These are phyloP conservation scores for Aphelenchoides fujianensis DNA, from an alignment of 1,140 invertebrate species.

Conservation along the genomic window DNA sequence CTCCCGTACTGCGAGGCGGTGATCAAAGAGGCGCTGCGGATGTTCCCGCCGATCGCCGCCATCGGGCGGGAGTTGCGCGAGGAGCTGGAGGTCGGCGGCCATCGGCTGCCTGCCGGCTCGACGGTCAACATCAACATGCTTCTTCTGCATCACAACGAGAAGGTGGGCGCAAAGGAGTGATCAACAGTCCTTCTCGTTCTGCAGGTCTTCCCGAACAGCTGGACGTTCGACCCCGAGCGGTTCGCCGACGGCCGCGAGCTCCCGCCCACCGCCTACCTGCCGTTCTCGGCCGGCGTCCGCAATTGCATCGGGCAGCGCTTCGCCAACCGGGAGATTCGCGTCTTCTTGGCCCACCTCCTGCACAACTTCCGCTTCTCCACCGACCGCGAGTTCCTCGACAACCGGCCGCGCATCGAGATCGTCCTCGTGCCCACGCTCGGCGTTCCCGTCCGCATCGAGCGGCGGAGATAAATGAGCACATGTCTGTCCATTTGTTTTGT, in stretches of 20 bases:
- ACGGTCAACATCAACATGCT: not conserved
- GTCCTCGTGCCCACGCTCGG: not conserved
- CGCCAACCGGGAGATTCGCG: not conserved
- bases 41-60: slow-evolving; percentile 18
- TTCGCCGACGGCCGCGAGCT: slow-evolving; percentile 9
- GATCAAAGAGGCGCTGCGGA: slow-evolving; percentile 20
- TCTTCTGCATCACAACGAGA: slow-evolving; percentile 12
- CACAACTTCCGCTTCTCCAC: slow-evolving; percentile 13
- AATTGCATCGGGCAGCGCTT: slow-evolving; percentile 61
- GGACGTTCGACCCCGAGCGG: slow-evolving; percentile 26
- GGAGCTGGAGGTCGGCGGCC: not conserved
- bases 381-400: not conserved
- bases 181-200: slow-evolving; percentile 19
- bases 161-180: not conserved
- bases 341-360: slow-evolving; percentile 7
- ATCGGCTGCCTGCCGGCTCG: not conserved
- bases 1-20: slow-evolving; percentile 19
- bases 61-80: not conserved
- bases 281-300: slow-evolving; percentile 63
- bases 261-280: slow-evolving; percentile 35
- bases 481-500: no score
- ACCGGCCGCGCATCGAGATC: not conserved
- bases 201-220: slow-evolving; percentile 22
- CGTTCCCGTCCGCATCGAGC: not conserved
- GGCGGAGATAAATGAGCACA: no score